Conservation (phyloP, 2,888 invertebrate species). For the Ischnus inquisitorius region DNA sequence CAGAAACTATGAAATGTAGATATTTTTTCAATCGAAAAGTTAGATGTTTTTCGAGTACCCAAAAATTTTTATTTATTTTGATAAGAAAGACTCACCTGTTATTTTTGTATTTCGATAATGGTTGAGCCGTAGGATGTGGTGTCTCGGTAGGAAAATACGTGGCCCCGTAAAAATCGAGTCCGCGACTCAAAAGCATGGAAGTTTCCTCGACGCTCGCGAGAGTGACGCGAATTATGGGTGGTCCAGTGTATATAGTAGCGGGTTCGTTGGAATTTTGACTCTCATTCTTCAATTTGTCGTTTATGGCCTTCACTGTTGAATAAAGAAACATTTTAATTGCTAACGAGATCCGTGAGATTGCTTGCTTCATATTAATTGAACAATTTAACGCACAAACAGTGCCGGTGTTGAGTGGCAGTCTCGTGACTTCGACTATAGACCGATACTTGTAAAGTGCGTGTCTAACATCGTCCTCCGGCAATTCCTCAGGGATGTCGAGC, state of each 20-base stretch:
- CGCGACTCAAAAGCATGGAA: slow-evolving; percentile 91
- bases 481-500: slow-evolving; percentile 93
- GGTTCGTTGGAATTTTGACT: slow-evolving; percentile 82
- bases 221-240: slow-evolving; percentile 85
- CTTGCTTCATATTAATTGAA: slow-evolving; percentile 71
- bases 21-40: neutral
- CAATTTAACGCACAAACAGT: slow-evolving; percentile 80
- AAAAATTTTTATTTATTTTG: neutral
- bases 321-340: neutral
- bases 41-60: neutral
- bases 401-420: slow-evolving; percentile 87
- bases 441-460: slow-evolving; percentile 93
- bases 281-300: slow-evolving; percentile 82
- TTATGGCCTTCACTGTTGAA: slow-evolving; percentile 80
- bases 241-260: slow-evolving; percentile 84
- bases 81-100: slow-evolving; percentile 79
- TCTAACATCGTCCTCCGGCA: slow-evolving; percentile 94
- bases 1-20: neutral
- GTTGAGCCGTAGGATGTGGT: slow-evolving; percentile 88
- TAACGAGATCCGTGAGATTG: neutral
- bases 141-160: slow-evolving; percentile 95
- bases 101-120: slow-evolving; percentile 83
- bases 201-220: slow-evolving; percentile 85
- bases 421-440: slow-evolving; percentile 93
- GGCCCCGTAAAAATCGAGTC: slow-evolving; percentile 94